Evolutionary conservation across 2,888 invertebrate species (phyloP).

Genomic region (Agriotes lineatus): DNA sequence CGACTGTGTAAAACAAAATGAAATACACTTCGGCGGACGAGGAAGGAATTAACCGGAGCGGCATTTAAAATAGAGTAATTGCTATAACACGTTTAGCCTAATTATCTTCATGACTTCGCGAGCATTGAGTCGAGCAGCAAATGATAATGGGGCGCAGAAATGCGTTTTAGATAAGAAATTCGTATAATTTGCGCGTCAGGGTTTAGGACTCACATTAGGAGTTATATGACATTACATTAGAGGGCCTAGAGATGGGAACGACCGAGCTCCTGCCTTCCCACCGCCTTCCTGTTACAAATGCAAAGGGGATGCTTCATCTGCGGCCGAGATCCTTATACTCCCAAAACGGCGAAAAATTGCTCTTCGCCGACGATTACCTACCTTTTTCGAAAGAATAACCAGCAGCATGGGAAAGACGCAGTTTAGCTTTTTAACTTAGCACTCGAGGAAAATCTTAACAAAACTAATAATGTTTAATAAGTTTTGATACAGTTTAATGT

Average conservation of each 20-base stretch:
- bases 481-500: too few relatives aligned
- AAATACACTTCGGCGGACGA: conserved; percentile 15
- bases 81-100: conserved; percentile 39
- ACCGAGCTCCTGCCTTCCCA: conserved; percentile 31
- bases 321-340: neutral
- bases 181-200: conserved; percentile 36
- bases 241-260: conserved; percentile 29
- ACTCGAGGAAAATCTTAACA: too few relatives aligned
- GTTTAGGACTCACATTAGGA: conserved; percentile 37
- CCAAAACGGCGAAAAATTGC: conserved; percentile 11
- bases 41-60: conserved; percentile 33
- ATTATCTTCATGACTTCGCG: conserved; percentile 32
- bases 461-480: too few relatives aligned
- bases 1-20: conserved; percentile 8
- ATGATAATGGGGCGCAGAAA: conserved; percentile 38
- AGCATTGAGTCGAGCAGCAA: conserved; percentile 28
- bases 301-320: conserved; percentile 19
- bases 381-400: neutral
- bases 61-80: conserved; percentile 33
- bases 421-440: too few relatives aligned
- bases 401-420: too few relatives aligned
- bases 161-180: conserved; percentile 43
- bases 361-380: neutral
- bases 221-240: conserved; percentile 41
- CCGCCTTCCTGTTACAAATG: conserved; percentile 33